Evolutionary conservation across 2,113 vertebrate species (phyloP), one percentile per base, ranked within the genome.

Genomic region (Lucifuga dentata): DNA sequence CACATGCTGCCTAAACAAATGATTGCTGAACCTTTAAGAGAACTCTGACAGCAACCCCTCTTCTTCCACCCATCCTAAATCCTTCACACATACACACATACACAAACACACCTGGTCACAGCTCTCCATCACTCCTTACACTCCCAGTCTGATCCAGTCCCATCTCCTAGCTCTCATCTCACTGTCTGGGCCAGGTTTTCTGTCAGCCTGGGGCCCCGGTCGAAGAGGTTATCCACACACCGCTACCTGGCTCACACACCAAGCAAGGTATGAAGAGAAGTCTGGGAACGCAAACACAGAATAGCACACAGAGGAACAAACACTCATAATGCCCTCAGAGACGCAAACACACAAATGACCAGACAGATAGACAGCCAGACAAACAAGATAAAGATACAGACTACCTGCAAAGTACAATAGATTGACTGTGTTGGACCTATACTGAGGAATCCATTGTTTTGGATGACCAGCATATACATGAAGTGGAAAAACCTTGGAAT

Each of bases 1-100:
- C 36, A 58, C 64, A 53, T 56, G 40, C 40, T 17, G 62, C 46
- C 86, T 65, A 76, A 86, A 78, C 73, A 82, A 87, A 89, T 83
- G 40, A 81, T 73, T 2, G 66, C 66, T 82, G 62, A 72, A 75
- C 81, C 60, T 81, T 81, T 11, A 52, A 74, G 85, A 73, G 53
- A 56, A 64, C 68, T 73, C 56, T 80, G 80, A 86, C 80, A 84
- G 73, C 56, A 73, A 24, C 26, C 29, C 64, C 38, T 45, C 17
- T 57, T 59, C 56, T 72, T 33, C 51, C 57, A 57, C 66, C 75
- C 51, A 46, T 68, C 81, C 78, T 80, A 79, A 85, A 84, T 87
- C 81, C 70, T 80, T 51, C 38, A 29, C 26, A 29, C 3, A 64
- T 17, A 45, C 72, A 65, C 48, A 70, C 61, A 66, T 32, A 70